Base-by-base conservation (phyloP, 2,888 invertebrate species). In the Ischnus inquisitorius region DNA sequence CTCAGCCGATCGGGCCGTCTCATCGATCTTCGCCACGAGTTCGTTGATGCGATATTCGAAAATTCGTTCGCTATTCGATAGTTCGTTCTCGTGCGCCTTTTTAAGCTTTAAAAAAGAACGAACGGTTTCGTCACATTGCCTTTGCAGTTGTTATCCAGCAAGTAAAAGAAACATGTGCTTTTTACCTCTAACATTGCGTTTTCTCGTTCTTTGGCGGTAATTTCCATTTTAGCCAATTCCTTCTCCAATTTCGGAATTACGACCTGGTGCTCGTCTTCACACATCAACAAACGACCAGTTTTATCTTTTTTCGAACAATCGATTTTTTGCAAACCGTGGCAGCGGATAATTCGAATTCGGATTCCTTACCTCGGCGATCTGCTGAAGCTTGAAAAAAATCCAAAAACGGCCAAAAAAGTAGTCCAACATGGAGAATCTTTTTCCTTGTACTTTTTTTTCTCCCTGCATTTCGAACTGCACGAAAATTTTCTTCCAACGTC, bases 231-330 rank as follows among this genome's bases (percentile, higher is more conserved):
- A 0, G 4, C 43, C n/a, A 83, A 16, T 28, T 83, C n/a, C 10
- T 83, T 2, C 8, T 85, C 51, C 34, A 85, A 57, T 34, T 41
- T 46, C 34, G 19, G 10, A 10, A 77, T 83, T 28, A 28, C 77
- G 5, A 34, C 16, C 28, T 79, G 74, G 51, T 83, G 79, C 14
- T 69, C 64, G n/a, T 71, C 71, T 3, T 51, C 82, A 75, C 79
- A 76, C 84, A 82, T 46, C 2, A n/a, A 84, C n/a, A 5, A 39
- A 43, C 12, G 39, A 76, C 71, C 19, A 78, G 69, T n/a, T n/a
- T 54, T 74, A 25, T 25, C 82, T 43, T 62, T 34, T 85, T 60
- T 79, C n/a, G 79, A 5, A 82, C 75, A n/a, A 71, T 82, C 86
- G n/a, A 74, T 54, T n/a, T n/a, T n/a, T n/a, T n/a, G n/a, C n/a